Conservation (phyloP, 2,113 vertebrate species). For the Alosa alosa region DNA sequence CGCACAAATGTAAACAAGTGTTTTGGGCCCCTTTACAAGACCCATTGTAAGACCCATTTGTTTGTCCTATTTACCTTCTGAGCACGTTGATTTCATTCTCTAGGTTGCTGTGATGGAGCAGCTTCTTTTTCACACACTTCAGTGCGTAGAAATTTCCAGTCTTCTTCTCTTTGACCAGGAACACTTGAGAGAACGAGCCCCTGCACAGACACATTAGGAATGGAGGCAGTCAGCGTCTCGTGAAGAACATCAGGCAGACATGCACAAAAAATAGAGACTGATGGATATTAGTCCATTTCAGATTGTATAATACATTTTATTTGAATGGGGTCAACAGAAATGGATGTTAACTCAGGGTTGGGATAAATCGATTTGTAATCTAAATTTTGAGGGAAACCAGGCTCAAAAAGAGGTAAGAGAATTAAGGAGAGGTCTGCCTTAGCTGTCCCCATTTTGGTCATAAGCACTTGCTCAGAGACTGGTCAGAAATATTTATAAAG, state of each 20-base stretch:
- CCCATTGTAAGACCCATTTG: background rate
- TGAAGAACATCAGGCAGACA: background rate
- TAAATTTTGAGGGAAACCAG: background rate
- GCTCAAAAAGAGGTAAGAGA: too few species aligned
- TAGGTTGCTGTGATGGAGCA: conserved; percentile 80
- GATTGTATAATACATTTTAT: too few species aligned
- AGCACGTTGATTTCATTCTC: conserved; percentile 92
- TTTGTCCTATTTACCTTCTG: conserved; percentile 73
- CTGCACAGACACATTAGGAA: conserved; percentile 61
- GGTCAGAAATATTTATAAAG: too few species aligned
- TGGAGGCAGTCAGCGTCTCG: background rate
- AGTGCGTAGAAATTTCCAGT: conserved; percentile 86
- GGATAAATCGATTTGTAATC: background rate
- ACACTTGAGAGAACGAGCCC: conserved; percentile 92
- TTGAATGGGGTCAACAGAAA: background rate
- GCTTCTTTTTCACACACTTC: conserved; percentile 93
- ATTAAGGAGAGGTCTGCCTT: too few species aligned
- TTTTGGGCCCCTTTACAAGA: background rate
- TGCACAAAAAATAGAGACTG: background rate
- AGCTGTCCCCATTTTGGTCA: too few species aligned
- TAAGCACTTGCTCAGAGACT: too few species aligned
- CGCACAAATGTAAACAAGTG: background rate
- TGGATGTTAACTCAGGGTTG: background rate
- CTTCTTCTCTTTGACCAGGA: conserved; percentile 84
- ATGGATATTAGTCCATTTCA: too few species aligned